These are phyloP conservation scores for Anguilla megastoma DNA, from an alignment of 2,797 vertebrate genomes.

Conservation along the genomic window DNA sequence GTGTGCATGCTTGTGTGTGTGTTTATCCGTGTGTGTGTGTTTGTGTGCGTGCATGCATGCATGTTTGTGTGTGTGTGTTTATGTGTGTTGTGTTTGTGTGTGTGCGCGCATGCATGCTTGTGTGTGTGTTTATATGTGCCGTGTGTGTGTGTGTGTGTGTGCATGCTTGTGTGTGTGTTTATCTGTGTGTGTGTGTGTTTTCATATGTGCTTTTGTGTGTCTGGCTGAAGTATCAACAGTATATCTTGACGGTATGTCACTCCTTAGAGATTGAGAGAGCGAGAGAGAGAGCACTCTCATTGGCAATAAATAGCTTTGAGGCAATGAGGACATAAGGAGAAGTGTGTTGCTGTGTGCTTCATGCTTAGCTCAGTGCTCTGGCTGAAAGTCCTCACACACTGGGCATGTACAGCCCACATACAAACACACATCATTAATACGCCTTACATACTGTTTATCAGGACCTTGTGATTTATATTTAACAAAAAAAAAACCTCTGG, in stretches of 20 bases:
- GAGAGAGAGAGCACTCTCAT: conserved; percentile 9
- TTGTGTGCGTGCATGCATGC: neutral
- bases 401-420: conserved; percentile 36
- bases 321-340: conserved; percentile 58
- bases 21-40: neutral
- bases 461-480: conserved; percentile 37
- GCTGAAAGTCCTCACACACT: conserved; percentile 23
- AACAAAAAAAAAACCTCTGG: conserved; percentile 35
- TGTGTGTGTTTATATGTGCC: neutral
- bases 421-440: conserved; percentile 49
- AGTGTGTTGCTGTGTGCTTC: conserved; percentile 33
- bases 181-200: neutral
- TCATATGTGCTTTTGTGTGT: neutral
- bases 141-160: neutral
- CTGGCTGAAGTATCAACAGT: conserved; percentile 26
- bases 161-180: neutral
- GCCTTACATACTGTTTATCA: conserved; percentile 24
- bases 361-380: neutral
- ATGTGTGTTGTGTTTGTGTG: neutral
- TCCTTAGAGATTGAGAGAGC: conserved; percentile 34
- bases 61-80: too few relatives aligned
- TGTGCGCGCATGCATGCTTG: neutral
- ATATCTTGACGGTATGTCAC: conserved; percentile 41
- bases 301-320: conserved; percentile 37
- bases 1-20: neutral